Percentiles rank a stretch among this genome's conserved stretches.
These are phyloP conservation scores for Carollia perspicillata DNA, from an alignment of 2,113 vertebrate genomes.

Conservation along the genomic window DNA sequence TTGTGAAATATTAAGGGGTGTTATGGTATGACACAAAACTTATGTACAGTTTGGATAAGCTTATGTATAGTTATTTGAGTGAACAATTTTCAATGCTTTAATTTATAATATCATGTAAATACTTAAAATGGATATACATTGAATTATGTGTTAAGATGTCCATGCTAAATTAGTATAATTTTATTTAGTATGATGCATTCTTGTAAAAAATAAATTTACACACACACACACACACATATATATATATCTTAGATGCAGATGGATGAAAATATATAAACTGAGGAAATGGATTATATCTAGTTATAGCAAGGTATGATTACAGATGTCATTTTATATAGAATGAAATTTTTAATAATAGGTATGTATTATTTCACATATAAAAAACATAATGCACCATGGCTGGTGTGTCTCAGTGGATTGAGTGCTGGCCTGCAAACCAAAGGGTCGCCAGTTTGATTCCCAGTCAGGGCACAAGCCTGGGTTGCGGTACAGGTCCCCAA, in stretches of 20 bases:
- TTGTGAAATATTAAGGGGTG: neutral
- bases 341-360: neutral
- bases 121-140: neutral
- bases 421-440: no score
- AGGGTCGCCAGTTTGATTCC: no score
- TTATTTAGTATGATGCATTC: neutral
- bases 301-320: neutral
- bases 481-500: no score
- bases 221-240: neutral
- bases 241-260: neutral
- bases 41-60: neutral
- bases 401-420: no score
- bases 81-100: neutral
- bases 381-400: neutral
- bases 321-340: neutral
- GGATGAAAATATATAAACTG: neutral
- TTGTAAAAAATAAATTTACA: slow-evolving; percentile 5
- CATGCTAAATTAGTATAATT: slow-evolving; percentile 10
- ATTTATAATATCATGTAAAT: neutral
- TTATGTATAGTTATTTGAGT: neutral
- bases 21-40: neutral
- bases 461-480: no score
- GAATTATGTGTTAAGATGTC: neutral
- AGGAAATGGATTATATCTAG: neutral
- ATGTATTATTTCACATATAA: neutral